Percentiles rank a stretch among this genome's conserved stretches.
Conservation (phyloP, 1,140 invertebrate species). For the Goniozus legneri region DNA sequence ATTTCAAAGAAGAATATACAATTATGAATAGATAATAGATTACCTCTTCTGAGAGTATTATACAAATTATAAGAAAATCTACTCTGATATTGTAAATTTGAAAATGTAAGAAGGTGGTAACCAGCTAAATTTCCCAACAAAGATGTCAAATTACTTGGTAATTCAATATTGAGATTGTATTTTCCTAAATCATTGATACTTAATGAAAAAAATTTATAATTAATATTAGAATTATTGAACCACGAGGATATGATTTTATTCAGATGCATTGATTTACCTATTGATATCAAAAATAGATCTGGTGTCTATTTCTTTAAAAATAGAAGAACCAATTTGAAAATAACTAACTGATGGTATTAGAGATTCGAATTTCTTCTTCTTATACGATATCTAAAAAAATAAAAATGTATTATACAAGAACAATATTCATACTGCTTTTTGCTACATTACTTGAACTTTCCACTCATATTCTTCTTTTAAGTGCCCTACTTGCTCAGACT, state of each 20-base stretch:
- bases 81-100: conserved; percentile 41
- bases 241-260: too few relatives aligned
- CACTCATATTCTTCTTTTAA: conserved; percentile 19
- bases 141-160: conserved; percentile 44
- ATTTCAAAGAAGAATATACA: background rate
- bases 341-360: conserved; percentile 42
- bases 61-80: conserved; percentile 50
- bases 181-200: conserved; percentile 39
- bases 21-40: background rate
- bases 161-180: conserved; percentile 34
- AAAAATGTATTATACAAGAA: background rate
- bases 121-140: conserved; percentile 42
- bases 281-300: conserved; percentile 44
- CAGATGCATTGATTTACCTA: conserved; percentile 23
- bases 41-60: conserved; percentile 39
- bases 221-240: background rate
- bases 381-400: background rate
- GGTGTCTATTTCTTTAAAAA: conserved; percentile 31
- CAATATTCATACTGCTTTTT: too few relatives aligned
- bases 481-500: conserved; percentile 8
- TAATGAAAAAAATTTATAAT: background rate
- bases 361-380: conserved; percentile 16
- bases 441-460: conserved; percentile 20
- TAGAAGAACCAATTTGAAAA: conserved; percentile 40
- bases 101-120: conserved; percentile 44